Percentiles rank a stretch among this genome's conserved stretches.
Evolutionary conservation across 1,140 invertebrate species (phyloP).

Genomic region (Solenopsis fugax): DNA sequence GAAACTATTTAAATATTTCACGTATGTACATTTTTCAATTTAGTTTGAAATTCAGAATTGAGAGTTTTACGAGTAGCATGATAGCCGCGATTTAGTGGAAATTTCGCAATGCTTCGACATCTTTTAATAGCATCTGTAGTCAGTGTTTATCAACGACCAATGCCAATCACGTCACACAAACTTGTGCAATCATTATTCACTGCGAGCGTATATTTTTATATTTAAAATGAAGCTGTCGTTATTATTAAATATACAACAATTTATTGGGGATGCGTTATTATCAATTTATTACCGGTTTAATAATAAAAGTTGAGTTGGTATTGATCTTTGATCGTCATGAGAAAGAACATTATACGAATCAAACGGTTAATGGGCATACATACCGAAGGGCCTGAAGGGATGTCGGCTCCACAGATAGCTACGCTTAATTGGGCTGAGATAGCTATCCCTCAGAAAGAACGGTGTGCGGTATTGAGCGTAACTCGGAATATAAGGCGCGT

Average conservation of each 20-base stretch:
- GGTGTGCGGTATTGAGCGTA: slow-evolving; percentile 90
- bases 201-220: neutral
- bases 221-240: neutral
- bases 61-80: neutral
- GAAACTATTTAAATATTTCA: neutral
- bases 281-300: neutral
- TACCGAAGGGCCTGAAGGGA: slow-evolving; percentile 94
- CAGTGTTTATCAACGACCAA: slow-evolving; percentile 40
- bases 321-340: neutral
- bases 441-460: slow-evolving; percentile 94
- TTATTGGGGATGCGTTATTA: neutral
- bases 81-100: neutral
- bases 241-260: neutral
- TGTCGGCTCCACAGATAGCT: slow-evolving; percentile 95
- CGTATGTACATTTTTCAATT: neutral
- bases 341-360: neutral
- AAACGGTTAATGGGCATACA: slow-evolving; percentile 77
- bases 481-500: slow-evolving; percentile 90
- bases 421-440: slow-evolving; percentile 95
- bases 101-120: slow-evolving; percentile 7
- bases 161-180: slow-evolving; percentile 37
- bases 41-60: neutral
- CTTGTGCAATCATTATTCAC: neutral
- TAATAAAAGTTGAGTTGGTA: slow-evolving; percentile 13
- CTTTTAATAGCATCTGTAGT: slow-evolving; percentile 29